phyloP scores from a whole-genome alignment of 2,888 invertebrate species.

The Smittia aterrima region DNA sequence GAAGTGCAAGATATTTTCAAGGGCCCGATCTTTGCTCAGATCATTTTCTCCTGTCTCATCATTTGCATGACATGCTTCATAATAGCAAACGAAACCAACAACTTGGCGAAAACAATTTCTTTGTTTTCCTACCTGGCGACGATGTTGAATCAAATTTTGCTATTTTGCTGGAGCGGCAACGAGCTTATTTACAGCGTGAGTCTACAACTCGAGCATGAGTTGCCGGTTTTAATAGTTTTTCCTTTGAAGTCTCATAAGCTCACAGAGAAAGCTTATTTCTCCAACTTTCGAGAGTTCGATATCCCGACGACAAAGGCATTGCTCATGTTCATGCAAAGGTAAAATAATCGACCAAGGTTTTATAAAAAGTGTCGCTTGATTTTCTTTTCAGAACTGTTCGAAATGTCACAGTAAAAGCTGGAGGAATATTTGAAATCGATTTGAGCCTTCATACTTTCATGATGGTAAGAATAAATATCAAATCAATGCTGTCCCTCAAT shows the following conservation, averaged over 20 bases:
- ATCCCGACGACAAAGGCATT: background rate
- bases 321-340: slow-evolving; percentile 26
- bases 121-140: slow-evolving; percentile 58
- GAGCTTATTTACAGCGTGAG: slow-evolving; percentile 58
- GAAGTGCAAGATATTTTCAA: slow-evolving; percentile 48
- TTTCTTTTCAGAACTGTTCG: background rate
- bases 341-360: background rate
- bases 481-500: no score
- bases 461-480: background rate
- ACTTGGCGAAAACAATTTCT: slow-evolving; percentile 52
- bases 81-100: slow-evolving; percentile 48
- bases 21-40: slow-evolving; percentile 49
- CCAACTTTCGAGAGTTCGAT: slow-evolving; percentile 37
- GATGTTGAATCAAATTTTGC: slow-evolving; percentile 58
- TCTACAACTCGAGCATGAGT: background rate
- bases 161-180: slow-evolving; percentile 61
- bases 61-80: slow-evolving; percentile 52
- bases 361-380: background rate
- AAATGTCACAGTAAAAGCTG: slow-evolving; percentile 22
- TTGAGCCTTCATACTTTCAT: slow-evolving; percentile 34
- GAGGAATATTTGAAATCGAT: slow-evolving; percentile 31
- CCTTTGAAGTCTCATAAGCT: slow-evolving; percentile 29
- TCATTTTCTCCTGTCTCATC: slow-evolving; percentile 49
- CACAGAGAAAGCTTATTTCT: slow-evolving; percentile 28
- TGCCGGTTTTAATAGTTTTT: background rate